A percentile compares a stretch with the other conserved stretches of the same genome.
phyloP scores from a whole-genome alignment of 92 coral and sea anemone genomes.

The Nematostella vectensis region DNA sequence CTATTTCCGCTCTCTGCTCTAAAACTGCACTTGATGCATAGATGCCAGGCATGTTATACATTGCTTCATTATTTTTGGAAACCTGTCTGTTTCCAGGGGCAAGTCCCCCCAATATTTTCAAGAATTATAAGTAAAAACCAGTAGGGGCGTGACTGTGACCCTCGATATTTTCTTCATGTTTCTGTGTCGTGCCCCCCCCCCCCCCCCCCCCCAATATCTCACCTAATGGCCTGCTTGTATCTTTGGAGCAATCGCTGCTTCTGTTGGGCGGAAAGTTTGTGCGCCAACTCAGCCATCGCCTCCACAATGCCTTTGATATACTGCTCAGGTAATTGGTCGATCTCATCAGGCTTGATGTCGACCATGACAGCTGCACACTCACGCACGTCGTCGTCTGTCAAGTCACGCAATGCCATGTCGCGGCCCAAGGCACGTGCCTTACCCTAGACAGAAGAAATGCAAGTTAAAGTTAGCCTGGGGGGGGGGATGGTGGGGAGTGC shows the following conservation, averaged over 20 bases:
- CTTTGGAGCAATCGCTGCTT: slow-evolving; percentile 12
- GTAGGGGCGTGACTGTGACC: too few relatives aligned
- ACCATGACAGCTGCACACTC: slow-evolving; percentile 46
- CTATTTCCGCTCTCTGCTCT: too few relatives aligned
- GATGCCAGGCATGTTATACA: too few relatives aligned
- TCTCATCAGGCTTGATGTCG: slow-evolving; percentile 40
- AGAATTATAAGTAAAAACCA: too few relatives aligned
- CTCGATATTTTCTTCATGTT: too few relatives aligned
- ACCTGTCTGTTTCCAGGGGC: too few relatives aligned
- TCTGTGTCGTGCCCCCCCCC: too few relatives aligned
- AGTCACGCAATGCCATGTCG: slow-evolving; percentile 17
- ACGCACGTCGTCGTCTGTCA: slow-evolving; percentile 45
- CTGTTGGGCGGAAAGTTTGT: slow-evolving; percentile 31
- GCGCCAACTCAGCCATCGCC: slow-evolving; percentile 35
- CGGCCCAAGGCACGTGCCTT: slow-evolving; percentile 7
- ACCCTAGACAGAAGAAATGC: slow-evolving; percentile 19
- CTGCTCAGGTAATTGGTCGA: slow-evolving; percentile 10
- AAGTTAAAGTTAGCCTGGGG: not conserved
- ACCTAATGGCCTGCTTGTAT: slow-evolving; percentile 22
- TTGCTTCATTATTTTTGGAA: too few relatives aligned
- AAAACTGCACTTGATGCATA: too few relatives aligned
- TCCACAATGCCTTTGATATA: slow-evolving; percentile 35
- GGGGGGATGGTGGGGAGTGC: too few relatives aligned
- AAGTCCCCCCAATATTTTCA: too few relatives aligned
- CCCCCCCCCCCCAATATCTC: too few relatives aligned